Evolutionary conservation across 2,888 invertebrate species (phyloP).

Genomic region (Cheilosia impressa): DNA sequence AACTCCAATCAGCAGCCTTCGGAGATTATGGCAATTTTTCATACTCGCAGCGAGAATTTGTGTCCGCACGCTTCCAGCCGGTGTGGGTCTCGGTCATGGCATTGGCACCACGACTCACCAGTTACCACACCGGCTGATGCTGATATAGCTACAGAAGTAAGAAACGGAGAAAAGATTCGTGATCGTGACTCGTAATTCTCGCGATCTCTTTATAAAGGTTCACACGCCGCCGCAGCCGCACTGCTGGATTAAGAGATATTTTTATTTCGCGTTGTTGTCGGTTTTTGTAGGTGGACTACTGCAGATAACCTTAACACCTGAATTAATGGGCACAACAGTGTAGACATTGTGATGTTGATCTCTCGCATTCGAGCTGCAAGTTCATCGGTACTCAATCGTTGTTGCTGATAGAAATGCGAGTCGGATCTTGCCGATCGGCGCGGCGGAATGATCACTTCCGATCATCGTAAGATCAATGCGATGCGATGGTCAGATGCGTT

Average conservation of each 20-base stretch:
- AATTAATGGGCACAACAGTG: constrained; percentile 63
- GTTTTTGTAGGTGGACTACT: constrained; percentile 68
- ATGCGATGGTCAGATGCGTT: constrained; percentile 36
- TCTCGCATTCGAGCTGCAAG: constrained; percentile 3
- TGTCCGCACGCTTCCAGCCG: constrained; percentile 16
- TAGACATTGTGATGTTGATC: constrained; percentile 55
- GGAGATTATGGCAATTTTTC: constrained; percentile 70
- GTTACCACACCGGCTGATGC: constrained; percentile 19
- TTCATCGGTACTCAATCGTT: constrained; percentile 40
- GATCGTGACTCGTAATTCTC: constrained; percentile 66
- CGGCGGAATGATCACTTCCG: constrained; percentile 43
- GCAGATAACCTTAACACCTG: constrained; percentile 66
- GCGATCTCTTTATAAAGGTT: constrained; percentile 14
- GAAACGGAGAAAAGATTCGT: constrained; percentile 42
- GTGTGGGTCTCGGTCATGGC: constrained; percentile 50
- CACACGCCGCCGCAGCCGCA: background rate
- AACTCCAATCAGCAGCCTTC: constrained; percentile 69
- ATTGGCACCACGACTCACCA: constrained; percentile 42
- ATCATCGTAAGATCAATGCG: constrained; percentile 15
- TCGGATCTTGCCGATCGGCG: constrained; percentile 19
- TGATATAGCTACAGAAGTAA: background rate
- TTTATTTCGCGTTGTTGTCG: background rate
- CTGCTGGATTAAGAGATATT: constrained; percentile 49
- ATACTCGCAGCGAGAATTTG: constrained; percentile 61
- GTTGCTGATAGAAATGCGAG: constrained; percentile 16